Conservation (phyloP, 2,888 invertebrate genomes). For the Pemphredon lugubris region DNA sequence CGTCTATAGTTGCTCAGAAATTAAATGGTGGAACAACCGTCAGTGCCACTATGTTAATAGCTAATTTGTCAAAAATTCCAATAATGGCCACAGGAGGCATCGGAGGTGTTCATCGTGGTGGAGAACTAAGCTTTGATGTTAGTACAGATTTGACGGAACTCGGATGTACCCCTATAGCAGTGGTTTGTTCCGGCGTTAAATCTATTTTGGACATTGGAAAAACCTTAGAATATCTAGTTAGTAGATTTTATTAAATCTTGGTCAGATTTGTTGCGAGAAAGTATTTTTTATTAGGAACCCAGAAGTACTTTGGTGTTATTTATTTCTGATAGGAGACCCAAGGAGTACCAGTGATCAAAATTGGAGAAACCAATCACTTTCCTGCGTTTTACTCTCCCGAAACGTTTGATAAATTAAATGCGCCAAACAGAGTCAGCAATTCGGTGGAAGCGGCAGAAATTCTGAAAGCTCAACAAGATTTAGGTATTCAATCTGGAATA, state of each 20-base stretch:
- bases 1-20: conserved; percentile 87
- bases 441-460: conserved; percentile 88
- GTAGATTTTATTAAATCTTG: too few relatives aligned
- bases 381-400: conserved; percentile 95
- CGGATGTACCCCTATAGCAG: conserved; percentile 92
- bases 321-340: conserved; percentile 91
- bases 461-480: conserved; percentile 83
- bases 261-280: too few relatives aligned
- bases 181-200: conserved; percentile 98
- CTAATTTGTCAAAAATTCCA: conserved; percentile 90
- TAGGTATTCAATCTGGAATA: conserved; percentile 87
- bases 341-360: conserved; percentile 94
- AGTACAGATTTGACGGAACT: conserved; percentile 97
- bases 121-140: conserved; percentile 93
- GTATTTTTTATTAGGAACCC: too few relatives aligned
- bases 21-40: conserved; percentile 97
- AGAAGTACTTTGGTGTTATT: too few relatives aligned
- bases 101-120: conserved; percentile 97
- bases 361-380: conserved; percentile 87
- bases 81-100: conserved; percentile 97
- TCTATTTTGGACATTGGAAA: conserved; percentile 97
- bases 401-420: conserved; percentile 85
- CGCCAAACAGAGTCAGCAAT: conserved; percentile 87
- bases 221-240: conserved; percentile 96
- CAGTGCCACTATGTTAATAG: conserved; percentile 94